These are phyloP conservation scores for Ciconia boyciana DNA, from an alignment of 2,113 vertebrate genomes.

Conservation along the genomic window DNA sequence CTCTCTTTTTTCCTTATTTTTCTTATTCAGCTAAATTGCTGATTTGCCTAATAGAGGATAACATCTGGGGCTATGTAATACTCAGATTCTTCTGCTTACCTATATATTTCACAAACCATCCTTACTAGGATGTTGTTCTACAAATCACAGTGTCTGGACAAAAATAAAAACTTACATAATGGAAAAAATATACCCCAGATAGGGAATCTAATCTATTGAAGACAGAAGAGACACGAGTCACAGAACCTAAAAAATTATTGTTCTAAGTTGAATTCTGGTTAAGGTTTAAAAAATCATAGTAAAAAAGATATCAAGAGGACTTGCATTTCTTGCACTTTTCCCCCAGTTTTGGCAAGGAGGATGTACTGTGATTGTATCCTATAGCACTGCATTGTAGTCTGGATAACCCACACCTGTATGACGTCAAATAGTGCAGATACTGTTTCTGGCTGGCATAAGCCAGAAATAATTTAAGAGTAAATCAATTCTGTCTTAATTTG, in stretches of 20 bases:
- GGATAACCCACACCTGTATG: not conserved
- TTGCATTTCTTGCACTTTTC: not conserved
- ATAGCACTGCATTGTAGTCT: rapidly evolving
- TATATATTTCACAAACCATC: not conserved
- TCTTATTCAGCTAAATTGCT: not conserved
- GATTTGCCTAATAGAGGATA: not conserved
- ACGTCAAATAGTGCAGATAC: not conserved
- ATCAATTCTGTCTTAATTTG: not conserved
- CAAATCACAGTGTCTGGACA: not conserved
- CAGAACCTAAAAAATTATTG: not conserved
- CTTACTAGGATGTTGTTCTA: not conserved
- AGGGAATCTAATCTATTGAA: not conserved
- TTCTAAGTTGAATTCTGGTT: not conserved
- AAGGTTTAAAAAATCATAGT: not conserved
- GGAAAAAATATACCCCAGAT: not conserved
- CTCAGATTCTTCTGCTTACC: not conserved
- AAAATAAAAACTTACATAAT: not conserved
- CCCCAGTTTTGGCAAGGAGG: not conserved
- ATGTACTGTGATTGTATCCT: not conserved
- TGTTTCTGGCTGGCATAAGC: not conserved
- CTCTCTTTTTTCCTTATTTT: not conserved
- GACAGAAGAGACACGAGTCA: not conserved
- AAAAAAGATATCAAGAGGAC: not conserved
- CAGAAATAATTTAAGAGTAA: not conserved
- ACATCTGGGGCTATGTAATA: not conserved